phyloP scores from a whole-genome alignment of 1,140 invertebrate genomes.

The Thereuonema tuberculata region DNA sequence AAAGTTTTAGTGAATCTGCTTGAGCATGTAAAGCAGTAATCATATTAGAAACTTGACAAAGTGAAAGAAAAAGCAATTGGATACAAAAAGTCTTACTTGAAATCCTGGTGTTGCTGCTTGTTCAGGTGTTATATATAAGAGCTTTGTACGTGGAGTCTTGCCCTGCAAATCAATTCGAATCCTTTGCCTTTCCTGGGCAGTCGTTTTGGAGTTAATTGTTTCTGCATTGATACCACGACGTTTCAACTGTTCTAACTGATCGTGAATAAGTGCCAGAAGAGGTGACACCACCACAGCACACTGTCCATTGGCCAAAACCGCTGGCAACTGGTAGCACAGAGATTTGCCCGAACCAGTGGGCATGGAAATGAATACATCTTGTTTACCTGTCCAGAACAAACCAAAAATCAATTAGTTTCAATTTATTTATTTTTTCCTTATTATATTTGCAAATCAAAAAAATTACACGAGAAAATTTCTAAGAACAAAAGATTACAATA shows the following conservation, averaged over 20 bases:
- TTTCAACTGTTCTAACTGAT: slow-evolving; percentile 41
- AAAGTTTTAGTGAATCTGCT: no score
- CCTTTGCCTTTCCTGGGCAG: slow-evolving; percentile 49
- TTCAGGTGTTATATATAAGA: slow-evolving; percentile 87
- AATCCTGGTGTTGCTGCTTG: slow-evolving; percentile 65
- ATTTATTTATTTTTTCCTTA: not conserved
- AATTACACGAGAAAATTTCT: not conserved
- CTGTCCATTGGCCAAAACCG: slow-evolving; percentile 38
- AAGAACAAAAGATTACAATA: no score
- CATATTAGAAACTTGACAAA: no score
- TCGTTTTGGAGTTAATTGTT: slow-evolving; percentile 79
- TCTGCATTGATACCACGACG: slow-evolving; percentile 54
- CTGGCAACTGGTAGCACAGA: slow-evolving; percentile 54
- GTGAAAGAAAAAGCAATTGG: no score
- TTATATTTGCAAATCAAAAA: not conserved
- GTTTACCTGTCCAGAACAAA: slow-evolving; percentile 30
- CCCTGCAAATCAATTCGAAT: slow-evolving; percentile 58
- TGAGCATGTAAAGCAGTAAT: no score
- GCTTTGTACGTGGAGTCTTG: slow-evolving; percentile 50
- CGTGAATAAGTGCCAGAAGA: slow-evolving; percentile 49
- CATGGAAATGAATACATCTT: slow-evolving; percentile 55
- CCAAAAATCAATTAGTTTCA: not conserved
- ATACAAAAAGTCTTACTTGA: no score
- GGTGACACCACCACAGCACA: slow-evolving; percentile 53
- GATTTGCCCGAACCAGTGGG: slow-evolving; percentile 59